Evolutionary conservation across 2,888 invertebrate genomes (phyloP).

Genomic region (Limnephilus rhombicus): DNA sequence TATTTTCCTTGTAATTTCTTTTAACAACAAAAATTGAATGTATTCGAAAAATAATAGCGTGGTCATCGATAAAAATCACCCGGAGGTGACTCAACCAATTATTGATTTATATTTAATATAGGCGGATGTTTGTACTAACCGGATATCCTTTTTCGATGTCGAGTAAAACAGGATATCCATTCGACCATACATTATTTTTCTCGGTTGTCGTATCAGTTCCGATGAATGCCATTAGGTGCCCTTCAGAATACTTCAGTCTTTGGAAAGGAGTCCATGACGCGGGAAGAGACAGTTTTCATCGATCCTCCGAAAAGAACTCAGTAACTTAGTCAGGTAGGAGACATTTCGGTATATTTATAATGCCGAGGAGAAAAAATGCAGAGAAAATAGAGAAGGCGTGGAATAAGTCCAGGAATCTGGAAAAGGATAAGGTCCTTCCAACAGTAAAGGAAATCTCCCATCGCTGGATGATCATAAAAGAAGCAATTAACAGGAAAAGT

Average conservation of each 20-base stretch:
- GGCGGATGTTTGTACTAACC: neutral
- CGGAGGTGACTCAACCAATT: neutral
- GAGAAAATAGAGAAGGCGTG: conserved; percentile 42
- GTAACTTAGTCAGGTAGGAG: neutral
- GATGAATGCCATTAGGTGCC: neutral
- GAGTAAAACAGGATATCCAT: neutral
- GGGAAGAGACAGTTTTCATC: neutral
- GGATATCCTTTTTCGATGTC: neutral
- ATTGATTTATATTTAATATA: neutral
- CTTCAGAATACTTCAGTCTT: neutral
- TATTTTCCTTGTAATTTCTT: neutral
- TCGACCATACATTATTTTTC: neutral
- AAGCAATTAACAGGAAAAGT: conserved; percentile 68
- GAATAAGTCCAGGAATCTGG: conserved; percentile 5
- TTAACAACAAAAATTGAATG: neutral
- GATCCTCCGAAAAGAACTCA: neutral
- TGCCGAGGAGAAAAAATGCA: conserved; percentile 14
- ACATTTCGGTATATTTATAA: neutral
- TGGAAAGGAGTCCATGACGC: neutral
- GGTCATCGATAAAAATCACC: neutral
- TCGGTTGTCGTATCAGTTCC: no score
- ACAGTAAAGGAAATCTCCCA: conserved; percentile 14
- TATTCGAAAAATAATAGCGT: neutral
- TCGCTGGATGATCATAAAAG: conserved; percentile 39
- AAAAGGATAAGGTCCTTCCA: conserved; percentile 16